Evolutionary conservation across 2,888 invertebrate species (phyloP).

Genomic region (Nipponacmea schrenckii): DNA sequence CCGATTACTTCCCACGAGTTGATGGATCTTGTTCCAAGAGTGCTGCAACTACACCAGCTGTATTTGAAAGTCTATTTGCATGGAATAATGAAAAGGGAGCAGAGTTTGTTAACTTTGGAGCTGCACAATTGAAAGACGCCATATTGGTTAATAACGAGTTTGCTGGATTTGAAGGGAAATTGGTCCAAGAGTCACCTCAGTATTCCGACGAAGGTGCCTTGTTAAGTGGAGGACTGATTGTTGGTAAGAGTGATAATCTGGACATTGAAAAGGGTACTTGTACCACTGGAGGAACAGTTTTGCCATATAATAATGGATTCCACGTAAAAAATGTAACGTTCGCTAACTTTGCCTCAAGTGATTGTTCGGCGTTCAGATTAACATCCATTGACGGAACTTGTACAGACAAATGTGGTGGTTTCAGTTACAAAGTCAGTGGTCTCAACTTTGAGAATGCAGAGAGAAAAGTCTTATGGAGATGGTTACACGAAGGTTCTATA

Average conservation of each 20-base stretch:
- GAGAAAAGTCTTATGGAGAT: conserved; percentile 31
- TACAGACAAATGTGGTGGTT: conserved; percentile 45
- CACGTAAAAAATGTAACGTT: conserved; percentile 43
- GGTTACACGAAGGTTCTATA: conserved; percentile 32
- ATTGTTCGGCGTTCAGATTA: conserved; percentile 34
- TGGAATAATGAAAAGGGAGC: conserved; percentile 64
- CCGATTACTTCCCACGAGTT: conserved; percentile 44
- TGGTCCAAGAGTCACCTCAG: conserved; percentile 31
- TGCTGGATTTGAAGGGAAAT: conserved; percentile 59
- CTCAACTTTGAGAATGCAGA: conserved; percentile 42
- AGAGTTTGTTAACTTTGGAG: conserved; percentile 57
- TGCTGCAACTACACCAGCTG: conserved; percentile 28
- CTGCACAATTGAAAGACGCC: conserved; percentile 54
- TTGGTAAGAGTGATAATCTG: conserved; percentile 35
- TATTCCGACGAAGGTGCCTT: conserved; percentile 40
- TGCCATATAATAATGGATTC: conserved; percentile 53
- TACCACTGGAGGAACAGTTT: conserved; percentile 39
- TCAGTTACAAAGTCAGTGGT: conserved; percentile 36
- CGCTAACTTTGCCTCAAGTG: conserved; percentile 43
- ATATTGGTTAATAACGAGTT: conserved; percentile 53
- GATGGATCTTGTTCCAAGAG: conserved; percentile 36
- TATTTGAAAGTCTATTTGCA: conserved; percentile 44
- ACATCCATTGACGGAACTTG: conserved; percentile 51
- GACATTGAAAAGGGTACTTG: conserved; percentile 20
- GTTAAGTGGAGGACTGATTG: conserved; percentile 45